These are phyloP conservation scores for Mus caroli DNA, from an alignment of 2,797 vertebrate species.

Conservation along the genomic window DNA sequence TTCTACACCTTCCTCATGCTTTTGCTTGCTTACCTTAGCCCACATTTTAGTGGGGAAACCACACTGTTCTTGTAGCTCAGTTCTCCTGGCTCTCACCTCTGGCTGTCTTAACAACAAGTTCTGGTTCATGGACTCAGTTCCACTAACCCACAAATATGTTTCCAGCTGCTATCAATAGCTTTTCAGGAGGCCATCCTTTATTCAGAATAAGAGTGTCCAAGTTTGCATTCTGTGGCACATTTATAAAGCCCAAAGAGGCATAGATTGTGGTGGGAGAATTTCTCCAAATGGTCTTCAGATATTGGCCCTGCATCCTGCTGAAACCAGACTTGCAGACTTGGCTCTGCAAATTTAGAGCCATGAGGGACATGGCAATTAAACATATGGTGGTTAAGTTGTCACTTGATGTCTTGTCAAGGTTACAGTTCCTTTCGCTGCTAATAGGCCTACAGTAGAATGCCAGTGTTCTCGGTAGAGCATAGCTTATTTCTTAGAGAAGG, in stretches of 20 bases:
- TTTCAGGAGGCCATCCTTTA: not conserved
- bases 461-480: not conserved
- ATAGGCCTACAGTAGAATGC: not conserved
- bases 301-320: not conserved
- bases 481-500: not conserved
- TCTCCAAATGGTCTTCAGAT: not conserved
- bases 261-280: not conserved
- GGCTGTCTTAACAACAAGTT: not conserved
- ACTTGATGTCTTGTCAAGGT: not conserved
- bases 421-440: not conserved
- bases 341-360: not conserved
- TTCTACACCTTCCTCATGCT: accelerated
- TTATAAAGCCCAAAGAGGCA: not conserved
- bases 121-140: not conserved
- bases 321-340: not conserved
- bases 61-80: not conserved
- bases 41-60: not conserved
- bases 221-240: not conserved
- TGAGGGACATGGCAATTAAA: not conserved
- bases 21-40: not conserved
- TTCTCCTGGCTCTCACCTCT: not conserved
- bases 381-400: not conserved
- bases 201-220: not conserved
- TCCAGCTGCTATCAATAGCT: not conserved
- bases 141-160: not conserved